These are phyloP conservation scores for Coecobrya sp. DNA, from an alignment of 2,888 invertebrate species.

Conservation along the genomic window DNA sequence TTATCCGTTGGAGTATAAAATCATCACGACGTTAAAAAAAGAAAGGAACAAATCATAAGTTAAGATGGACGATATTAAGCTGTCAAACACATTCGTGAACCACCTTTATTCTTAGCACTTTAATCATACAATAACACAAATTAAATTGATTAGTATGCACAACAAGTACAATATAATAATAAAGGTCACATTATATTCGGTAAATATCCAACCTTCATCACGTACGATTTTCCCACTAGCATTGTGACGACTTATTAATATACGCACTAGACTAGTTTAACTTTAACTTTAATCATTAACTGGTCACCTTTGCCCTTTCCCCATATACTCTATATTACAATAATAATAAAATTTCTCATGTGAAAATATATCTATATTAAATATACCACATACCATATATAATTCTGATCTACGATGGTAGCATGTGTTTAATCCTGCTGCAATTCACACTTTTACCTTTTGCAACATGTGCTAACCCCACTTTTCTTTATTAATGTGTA, in stretches of 20 bases:
- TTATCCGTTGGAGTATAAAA: background rate
- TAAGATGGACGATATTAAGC: background rate
- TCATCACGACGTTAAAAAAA: background rate
- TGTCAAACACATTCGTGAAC: slow-evolving; percentile 1
- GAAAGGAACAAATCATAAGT: slow-evolving; percentile 4
- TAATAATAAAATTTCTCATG: background rate
- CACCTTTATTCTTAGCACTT: background rate
- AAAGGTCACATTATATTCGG: background rate
- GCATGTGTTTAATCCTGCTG: background rate
- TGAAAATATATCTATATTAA: background rate
- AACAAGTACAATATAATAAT: background rate
- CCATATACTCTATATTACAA: background rate
- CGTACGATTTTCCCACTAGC: too few species aligned
- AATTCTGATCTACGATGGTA: background rate
- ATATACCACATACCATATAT: too few species aligned
- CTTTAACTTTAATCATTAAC: background rate
- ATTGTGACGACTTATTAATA: too few species aligned
- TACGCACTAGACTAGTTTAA: background rate
- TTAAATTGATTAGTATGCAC: background rate
- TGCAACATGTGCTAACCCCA: too few species aligned
- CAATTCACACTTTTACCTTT: too few species aligned
- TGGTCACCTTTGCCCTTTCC: background rate
- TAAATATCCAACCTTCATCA: background rate
- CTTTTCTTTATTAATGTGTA: too few species aligned
- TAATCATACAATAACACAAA: background rate